These are phyloP conservation scores for Crocuta crocuta DNA, from an alignment of 2,113 vertebrate genomes.

Conservation along the genomic window DNA sequence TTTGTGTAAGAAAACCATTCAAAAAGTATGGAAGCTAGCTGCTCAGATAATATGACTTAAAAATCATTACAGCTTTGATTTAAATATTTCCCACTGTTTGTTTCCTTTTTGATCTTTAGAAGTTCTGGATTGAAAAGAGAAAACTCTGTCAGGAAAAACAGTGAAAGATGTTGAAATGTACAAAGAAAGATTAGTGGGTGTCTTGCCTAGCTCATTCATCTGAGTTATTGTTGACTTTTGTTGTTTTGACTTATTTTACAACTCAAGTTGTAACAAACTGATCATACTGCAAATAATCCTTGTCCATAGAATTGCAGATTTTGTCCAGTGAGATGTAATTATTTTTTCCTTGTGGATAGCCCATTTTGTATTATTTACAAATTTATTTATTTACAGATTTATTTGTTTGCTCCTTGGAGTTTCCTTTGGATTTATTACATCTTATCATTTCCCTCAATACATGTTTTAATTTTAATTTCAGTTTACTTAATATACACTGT, in stretches of 20 bases:
- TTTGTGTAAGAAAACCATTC: not conserved
- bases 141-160: not conserved
- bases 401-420: not conserved
- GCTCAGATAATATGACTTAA: not conserved
- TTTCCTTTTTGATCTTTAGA: not conserved
- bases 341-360: not conserved
- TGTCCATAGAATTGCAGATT: not conserved
- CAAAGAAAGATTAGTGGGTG: not conserved
- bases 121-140: not conserved
- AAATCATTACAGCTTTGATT: not conserved
- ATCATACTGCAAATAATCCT: not conserved
- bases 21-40: not conserved
- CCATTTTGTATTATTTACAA: not conserved
- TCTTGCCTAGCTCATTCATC: not conserved
- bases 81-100: not conserved
- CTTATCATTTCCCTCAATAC: not conserved
- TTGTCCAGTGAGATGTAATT: not conserved
- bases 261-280: not conserved
- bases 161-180: not conserved
- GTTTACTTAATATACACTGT: not conserved
- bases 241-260: conserved; percentile 9
- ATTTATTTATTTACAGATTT: not conserved
- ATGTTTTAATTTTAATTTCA: not conserved
- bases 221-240: not conserved
- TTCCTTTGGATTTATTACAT: not conserved